A percentile compares a stretch with the other conserved stretches of the same genome.
Conservation (phyloP, 1,140 invertebrate species). For the Zaprionus ghesquierei region DNA sequence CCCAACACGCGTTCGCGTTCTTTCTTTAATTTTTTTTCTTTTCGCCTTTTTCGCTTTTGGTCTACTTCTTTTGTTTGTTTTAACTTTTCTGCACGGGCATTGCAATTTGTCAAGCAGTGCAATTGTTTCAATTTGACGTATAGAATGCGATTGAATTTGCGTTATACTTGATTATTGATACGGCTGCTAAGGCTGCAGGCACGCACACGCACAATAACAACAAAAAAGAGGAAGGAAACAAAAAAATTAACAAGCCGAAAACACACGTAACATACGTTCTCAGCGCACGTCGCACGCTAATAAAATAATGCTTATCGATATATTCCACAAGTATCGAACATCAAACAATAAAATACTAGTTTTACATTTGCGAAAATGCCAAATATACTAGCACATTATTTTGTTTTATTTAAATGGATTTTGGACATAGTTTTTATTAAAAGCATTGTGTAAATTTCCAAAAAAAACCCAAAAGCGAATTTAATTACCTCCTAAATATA, state of each 20-base stretch:
- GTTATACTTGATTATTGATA: constrained; percentile 5
- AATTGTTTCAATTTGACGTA: background rate
- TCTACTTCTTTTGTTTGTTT: constrained; percentile 47
- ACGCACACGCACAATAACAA: constrained; percentile 47
- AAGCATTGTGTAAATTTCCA: background rate
- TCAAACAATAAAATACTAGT: constrained; percentile 6
- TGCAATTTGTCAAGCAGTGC: constrained; percentile 6
- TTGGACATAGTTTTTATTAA: background rate
- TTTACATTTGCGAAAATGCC: constrained; percentile 27
- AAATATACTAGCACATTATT: constrained; percentile 3
- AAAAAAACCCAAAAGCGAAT: background rate
- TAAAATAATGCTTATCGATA: constrained; percentile 41
- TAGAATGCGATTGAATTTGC: background rate
- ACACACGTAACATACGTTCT: constrained; percentile 53
- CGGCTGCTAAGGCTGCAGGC: constrained; percentile 11
- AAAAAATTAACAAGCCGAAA: constrained; percentile 44
- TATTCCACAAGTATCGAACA: background rate
- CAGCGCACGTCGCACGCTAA: constrained; percentile 45
- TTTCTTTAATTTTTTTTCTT: constrained; percentile 9
- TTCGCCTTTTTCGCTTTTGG: background rate
- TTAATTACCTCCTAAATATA: background rate
- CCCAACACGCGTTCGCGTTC: constrained; percentile 26
- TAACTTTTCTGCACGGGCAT: constrained; percentile 29
- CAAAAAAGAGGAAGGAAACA: constrained; percentile 42
- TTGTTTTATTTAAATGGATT: background rate